Base-by-base conservation (phyloP, 2,797 vertebrate species). In the Falco novaeseelandiae region DNA sequence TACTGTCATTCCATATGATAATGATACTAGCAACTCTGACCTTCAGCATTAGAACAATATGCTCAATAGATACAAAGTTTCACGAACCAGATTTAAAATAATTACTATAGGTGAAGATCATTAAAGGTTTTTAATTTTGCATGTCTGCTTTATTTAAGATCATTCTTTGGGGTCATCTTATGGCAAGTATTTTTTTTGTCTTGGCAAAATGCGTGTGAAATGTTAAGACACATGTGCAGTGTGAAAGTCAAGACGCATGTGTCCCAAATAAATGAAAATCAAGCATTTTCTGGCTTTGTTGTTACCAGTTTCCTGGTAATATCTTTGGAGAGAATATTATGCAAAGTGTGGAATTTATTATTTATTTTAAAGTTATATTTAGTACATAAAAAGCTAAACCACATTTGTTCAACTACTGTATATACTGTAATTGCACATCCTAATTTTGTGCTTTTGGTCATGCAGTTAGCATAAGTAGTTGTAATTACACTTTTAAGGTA, bases 401-500 rank as follows among this genome's bases (percentile, higher is more conserved):
- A 52, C 59, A 66, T 65, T 93, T 92, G 54, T 82, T 93, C 34
- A 93, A 40, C 73, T 80, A 92, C 74, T 67, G 80, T 91, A 90
- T 48, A 46, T 93, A 63, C 61, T 87, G 90, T 73, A 94, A 90
- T 94, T 96, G 88, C 26, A 78, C 30, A 83, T 22, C 44, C 61
- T 94, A 93, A 95, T 95, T 95, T 93, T 70, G 94, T 93, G 93
- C 91, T 90, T 96, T 94, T 95, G 90, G 94, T 95, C 95, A 96
- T 90, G 79, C 87, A 94, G 42, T 95, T 96, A 83, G 67, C 83
- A 65, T 95, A 97, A 97, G 59, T 85, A 94, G 79, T 61, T 71
- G 70, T 70, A 97, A 95, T 97, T 96, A 95, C 73, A 94, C 38
- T 85, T 97, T 96, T 95, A 82, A 92, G 76, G 55, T 73, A 89